Conservation (phyloP, 2,113 vertebrate genomes). For the Epinephelus moara region DNA sequence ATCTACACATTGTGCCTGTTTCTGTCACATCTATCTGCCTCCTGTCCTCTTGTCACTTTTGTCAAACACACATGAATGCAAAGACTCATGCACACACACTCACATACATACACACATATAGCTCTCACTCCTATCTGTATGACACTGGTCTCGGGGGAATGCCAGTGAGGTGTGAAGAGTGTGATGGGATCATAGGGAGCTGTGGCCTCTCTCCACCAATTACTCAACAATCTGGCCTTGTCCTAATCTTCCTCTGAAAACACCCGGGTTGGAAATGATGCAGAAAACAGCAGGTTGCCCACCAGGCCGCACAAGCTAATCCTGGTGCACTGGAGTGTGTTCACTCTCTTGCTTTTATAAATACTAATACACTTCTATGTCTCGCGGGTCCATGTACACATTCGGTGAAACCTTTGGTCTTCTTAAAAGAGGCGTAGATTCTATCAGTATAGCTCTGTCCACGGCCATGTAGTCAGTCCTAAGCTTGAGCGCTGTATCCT, state of each 20-base stretch:
- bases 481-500: conserved; percentile 40
- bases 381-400: conserved; percentile 45
- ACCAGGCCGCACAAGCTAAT: conserved; percentile 72
- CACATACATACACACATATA: conserved; percentile 7
- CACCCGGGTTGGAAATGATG: conserved; percentile 70
- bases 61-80: conserved; percentile 8
- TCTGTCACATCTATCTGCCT: not conserved
- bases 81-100: not conserved
- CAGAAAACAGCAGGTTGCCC: conserved; percentile 77
- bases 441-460: conserved; percentile 51
- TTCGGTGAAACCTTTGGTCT: conserved; percentile 36
- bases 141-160: conserved; percentile 57
- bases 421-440: conserved; percentile 45
- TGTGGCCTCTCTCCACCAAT: conserved; percentile 71
- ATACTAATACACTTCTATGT: conserved; percentile 64
- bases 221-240: conserved; percentile 72
- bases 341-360: conserved; percentile 66
- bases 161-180: conserved; percentile 73
- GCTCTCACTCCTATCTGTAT: conserved; percentile 33
- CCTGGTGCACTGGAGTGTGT: conserved; percentile 65
- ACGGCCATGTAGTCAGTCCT: conserved; percentile 3
- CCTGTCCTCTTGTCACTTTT: not conserved
- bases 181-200: conserved; percentile 76
- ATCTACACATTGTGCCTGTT: not conserved
- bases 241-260: conserved; percentile 77